phyloP scores from a whole-genome alignment of 1,140 invertebrate species.

The Scaptomyza pallida region DNA sequence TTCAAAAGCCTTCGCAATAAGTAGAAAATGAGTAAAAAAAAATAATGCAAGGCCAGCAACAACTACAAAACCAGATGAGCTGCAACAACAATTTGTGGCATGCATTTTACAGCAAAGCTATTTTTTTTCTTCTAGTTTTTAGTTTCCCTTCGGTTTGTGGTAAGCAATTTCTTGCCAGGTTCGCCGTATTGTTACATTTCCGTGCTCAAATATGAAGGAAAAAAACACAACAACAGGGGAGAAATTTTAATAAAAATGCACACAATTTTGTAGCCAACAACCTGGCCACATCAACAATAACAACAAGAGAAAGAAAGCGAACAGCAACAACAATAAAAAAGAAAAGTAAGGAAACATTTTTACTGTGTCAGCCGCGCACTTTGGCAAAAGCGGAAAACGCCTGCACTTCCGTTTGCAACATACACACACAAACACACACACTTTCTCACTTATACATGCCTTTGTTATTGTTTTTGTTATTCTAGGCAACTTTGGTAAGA shows the following conservation, averaged over 20 bases:
- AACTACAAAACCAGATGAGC: slow-evolving; percentile 10
- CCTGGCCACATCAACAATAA: slow-evolving; percentile 55
- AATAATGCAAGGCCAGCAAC: slow-evolving; percentile 34
- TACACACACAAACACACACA: slow-evolving; percentile 19
- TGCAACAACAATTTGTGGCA: slow-evolving; percentile 27
- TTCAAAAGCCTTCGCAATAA: slow-evolving; percentile 28
- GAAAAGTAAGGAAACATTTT: slow-evolving; percentile 34
- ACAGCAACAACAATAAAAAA: slow-evolving; percentile 34
- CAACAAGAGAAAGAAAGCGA: background rate
- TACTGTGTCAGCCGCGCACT: slow-evolving; percentile 61
- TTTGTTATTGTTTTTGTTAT: slow-evolving; percentile 13
- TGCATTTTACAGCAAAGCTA: slow-evolving; percentile 30
- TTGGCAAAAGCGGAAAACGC: slow-evolving; percentile 71
- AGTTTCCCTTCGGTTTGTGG: slow-evolving; percentile 38
- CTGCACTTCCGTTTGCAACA: slow-evolving; percentile 72
- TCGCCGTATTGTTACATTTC: slow-evolving; percentile 67
- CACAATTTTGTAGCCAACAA: slow-evolving; percentile 70
- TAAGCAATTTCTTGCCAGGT: slow-evolving; percentile 51
- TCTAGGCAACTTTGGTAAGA: slow-evolving; percentile 1
- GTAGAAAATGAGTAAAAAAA: slow-evolving; percentile 38
- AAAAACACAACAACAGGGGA: slow-evolving; percentile 15
- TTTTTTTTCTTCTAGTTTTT: background rate
- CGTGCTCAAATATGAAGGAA: slow-evolving; percentile 61
- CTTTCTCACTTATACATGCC: too few relatives aligned
- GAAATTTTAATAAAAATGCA: slow-evolving; percentile 71